Evolutionary conservation across 2,888 invertebrate species (phyloP).

Genomic region (Boloria euphrosyne): DNA sequence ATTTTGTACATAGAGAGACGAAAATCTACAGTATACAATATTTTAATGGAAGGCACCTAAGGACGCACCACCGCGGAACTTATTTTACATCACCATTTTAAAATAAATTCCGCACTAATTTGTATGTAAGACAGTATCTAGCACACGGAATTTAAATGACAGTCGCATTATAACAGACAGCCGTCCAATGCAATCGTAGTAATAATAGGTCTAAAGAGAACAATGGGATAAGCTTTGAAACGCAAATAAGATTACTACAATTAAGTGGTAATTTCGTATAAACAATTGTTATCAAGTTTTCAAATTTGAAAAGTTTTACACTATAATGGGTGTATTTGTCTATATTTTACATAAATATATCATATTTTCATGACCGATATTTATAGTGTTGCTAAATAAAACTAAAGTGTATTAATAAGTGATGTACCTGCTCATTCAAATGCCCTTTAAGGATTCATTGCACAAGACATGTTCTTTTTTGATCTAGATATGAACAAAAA

Average conservation of each 20-base stretch:
- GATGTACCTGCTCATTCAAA: no score
- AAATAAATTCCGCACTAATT: slow-evolving; percentile 11
- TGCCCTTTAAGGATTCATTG: no score
- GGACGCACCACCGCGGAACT: no score
- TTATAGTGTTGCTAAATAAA: background rate
- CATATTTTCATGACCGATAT: background rate
- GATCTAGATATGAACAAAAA: no score
- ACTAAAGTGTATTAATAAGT: no score
- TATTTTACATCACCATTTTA: background rate
- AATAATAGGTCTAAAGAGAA: slow-evolving; percentile 41
- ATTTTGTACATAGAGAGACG: slow-evolving; percentile 37
- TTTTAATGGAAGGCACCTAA: background rate
- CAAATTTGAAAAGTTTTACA: slow-evolving; percentile 11
- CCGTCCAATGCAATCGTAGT: slow-evolving; percentile 32
- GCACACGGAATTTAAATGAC: slow-evolving; percentile 17
- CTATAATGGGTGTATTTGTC: background rate
- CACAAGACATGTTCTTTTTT: no score
- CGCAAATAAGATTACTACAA: slow-evolving; percentile 13
- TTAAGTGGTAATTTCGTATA: slow-evolving; percentile 7
- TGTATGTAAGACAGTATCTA: slow-evolving; percentile 22
- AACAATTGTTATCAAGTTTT: slow-evolving; percentile 11
- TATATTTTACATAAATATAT: background rate
- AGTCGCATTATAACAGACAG: slow-evolving; percentile 12
- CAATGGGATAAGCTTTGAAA: slow-evolving; percentile 36
- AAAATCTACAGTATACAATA: background rate